phyloP scores from a whole-genome alignment of 2,113 vertebrate genomes.

The Tamias sibiricus region DNA sequence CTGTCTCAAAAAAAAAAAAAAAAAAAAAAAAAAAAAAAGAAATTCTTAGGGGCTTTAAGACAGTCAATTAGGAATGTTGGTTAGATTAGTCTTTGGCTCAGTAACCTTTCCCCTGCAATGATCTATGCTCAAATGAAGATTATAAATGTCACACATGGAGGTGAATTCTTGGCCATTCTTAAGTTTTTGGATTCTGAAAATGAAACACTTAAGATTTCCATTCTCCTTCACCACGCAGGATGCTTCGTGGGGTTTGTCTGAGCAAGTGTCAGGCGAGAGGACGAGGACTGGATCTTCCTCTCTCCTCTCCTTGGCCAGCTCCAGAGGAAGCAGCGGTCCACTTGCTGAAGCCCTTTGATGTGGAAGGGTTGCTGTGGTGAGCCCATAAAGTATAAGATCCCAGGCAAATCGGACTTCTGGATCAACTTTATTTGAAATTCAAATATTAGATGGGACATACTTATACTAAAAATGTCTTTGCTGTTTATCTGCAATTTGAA shows the following conservation, averaged over 20 bases:
- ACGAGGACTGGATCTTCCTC: conserved; percentile 21
- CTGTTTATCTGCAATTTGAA: background rate
- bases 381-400: background rate
- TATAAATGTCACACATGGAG: background rate
- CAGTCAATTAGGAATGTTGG: background rate
- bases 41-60: background rate
- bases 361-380: background rate
- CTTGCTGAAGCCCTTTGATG: background rate
- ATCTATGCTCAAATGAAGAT: background rate
- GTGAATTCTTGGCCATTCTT: background rate
- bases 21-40: background rate
- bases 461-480: background rate
- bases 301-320: background rate
- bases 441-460: background rate
- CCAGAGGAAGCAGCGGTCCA: rapidly evolving
- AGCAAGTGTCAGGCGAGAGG: background rate
- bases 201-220: conserved; percentile 59
- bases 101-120: background rate
- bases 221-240: conserved; percentile 49
- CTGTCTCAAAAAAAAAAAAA: too few relatives aligned
- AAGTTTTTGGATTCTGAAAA: conserved; percentile 64
- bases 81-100: background rate
- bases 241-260: conserved; percentile 63
- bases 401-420: background rate
- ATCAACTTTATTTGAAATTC: background rate